Base-by-base conservation (phyloP, 2,113 vertebrate species). In the Bothrops jararaca region DNA sequence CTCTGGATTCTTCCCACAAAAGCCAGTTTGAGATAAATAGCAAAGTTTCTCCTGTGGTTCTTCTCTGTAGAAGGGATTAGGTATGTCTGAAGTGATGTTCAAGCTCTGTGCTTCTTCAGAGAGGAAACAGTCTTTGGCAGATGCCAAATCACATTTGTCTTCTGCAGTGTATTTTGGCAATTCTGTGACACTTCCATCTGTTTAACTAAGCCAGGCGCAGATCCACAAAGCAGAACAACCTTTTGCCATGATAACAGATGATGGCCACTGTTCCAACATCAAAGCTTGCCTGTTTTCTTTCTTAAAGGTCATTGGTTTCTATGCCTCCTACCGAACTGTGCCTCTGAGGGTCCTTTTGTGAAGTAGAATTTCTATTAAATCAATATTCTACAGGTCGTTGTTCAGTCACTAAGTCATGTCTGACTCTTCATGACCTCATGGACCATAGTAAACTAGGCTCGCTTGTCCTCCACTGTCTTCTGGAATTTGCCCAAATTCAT, bases 11-110 rank as follows among this genome's bases (percentile, higher is more conserved):
- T 50, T 50, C 1, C 8, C 48, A 50, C 48, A 50, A 50, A 96
- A 58, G 53, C 95, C 95, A 95, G 93, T 88, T 91, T 92, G 60
- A 94, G 93, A 94, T 90, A 96, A 89, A 93, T 92, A 94, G 90
- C 45, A 95, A 92, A 95, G 92, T 90, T 89, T 57, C 52, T 93
- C 94, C 92, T 86, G 93, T 95, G 95, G 91, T 93, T 96, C 95
- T 92, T 57, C 94, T 95, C 94, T 93, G 92, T 56, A 20, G 42
- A 94, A 69, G 52, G 93, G 95, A 92, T 91, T 93, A 89, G 85
- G 13, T 64, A 85, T 5, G 8, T 89, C 92, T 96, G 86, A 85
- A 91, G 89, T 42, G 93, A 74, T 22, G 80, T 0, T 91, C 94
- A 95, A 94, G 91, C 11, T 90, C 53, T 2, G 5, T 89, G 58